These are phyloP conservation scores for Plutomurus gul DNA, from an alignment of 1,140 invertebrate genomes.

Conservation along the genomic window DNA sequence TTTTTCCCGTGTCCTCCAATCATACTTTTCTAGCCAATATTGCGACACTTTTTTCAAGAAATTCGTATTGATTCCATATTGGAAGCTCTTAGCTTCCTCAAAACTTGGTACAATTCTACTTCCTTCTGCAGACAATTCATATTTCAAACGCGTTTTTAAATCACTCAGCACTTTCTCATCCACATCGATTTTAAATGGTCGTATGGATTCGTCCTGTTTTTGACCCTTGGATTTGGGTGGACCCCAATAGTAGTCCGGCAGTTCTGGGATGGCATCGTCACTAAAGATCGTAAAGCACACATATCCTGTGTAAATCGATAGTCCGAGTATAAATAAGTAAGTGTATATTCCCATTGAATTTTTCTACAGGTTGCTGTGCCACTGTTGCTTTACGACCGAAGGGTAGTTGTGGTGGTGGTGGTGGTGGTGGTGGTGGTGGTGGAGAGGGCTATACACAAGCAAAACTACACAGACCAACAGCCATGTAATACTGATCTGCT, in stretches of 20 bases:
- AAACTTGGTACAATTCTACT: constrained; percentile 63
- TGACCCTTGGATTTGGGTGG: background rate
- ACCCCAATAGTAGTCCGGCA: constrained; percentile 7
- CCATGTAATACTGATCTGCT: constrained; percentile 3
- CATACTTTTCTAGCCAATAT: constrained; percentile 64
- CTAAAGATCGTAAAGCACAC: constrained; percentile 20
- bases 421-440: too few species aligned
- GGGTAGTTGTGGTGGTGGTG: background rate
- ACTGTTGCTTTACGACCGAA: background rate
- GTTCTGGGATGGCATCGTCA: constrained; percentile 30
- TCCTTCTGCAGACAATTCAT: constrained; percentile 57
- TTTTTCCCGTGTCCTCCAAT: constrained; percentile 60
- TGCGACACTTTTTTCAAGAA: constrained; percentile 71
- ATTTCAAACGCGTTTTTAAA: constrained; percentile 65
- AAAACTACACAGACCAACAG: background rate
- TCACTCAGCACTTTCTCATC: constrained; percentile 64
- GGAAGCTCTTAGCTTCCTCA: constrained; percentile 68
- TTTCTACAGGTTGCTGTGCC: background rate
- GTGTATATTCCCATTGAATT: constrained; percentile 23
- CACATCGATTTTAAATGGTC: constrained; percentile 40
- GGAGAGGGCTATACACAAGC: background rate
- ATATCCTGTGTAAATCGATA: constrained; percentile 8
- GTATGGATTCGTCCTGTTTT: constrained; percentile 41
- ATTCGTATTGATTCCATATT: constrained; percentile 76
- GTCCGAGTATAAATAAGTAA: constrained; percentile 15